Conservation (phyloP, 1,140 invertebrate genomes). For the Hestina assimilis region DNA sequence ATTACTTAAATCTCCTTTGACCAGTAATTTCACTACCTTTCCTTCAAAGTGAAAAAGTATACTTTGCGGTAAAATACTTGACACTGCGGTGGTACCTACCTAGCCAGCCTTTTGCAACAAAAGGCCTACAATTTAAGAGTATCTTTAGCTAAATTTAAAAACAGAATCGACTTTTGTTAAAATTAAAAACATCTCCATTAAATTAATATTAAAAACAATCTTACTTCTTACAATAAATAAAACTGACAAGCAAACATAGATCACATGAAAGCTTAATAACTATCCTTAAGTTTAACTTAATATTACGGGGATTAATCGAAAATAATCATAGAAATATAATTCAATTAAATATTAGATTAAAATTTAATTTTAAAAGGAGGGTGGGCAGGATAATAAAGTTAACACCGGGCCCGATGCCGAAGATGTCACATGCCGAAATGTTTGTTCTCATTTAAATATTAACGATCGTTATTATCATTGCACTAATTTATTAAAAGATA, state of each 20-base stretch:
- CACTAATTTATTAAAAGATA: too few relatives aligned
- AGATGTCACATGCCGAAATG: background rate
- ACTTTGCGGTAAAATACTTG: too few relatives aligned
- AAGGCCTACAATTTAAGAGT: too few relatives aligned
- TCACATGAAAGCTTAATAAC: conserved; percentile 15
- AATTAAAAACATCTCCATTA: too few relatives aligned
- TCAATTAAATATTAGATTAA: conserved; percentile 29
- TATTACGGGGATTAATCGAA: conserved; percentile 28
- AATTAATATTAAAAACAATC: background rate
- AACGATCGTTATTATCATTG: background rate
- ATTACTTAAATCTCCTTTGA: too few relatives aligned
- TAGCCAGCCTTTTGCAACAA: too few relatives aligned
- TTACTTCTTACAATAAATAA: background rate
- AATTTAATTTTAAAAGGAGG: conserved; percentile 40
- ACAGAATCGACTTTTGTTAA: too few relatives aligned
- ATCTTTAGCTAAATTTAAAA: too few relatives aligned
- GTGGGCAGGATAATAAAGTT: conserved; percentile 42
- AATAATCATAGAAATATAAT: conserved; percentile 25
- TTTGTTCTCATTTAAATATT: background rate
- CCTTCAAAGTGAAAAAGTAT: too few relatives aligned
- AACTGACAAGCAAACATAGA: conserved; percentile 16
- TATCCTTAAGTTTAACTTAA: conserved; percentile 20
- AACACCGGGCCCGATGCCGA: conserved; percentile 21
- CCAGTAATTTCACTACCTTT: too few relatives aligned
- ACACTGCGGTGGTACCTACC: too few relatives aligned